These are phyloP conservation scores for Sarcophaga bullata DNA, from an alignment of 1,140 invertebrate genomes.

Conservation along the genomic window DNA sequence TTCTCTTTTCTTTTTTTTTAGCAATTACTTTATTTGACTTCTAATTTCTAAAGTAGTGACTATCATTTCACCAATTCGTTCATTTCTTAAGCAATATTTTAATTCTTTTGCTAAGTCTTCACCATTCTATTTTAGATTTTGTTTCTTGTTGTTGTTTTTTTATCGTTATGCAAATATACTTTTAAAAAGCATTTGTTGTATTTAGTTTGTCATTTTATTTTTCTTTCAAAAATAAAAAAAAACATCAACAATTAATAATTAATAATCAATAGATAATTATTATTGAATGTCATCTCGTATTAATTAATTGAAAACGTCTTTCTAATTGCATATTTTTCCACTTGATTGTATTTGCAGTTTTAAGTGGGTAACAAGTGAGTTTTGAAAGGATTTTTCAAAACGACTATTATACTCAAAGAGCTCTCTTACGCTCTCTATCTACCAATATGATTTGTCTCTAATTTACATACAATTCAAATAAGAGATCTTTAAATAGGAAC, in stretches of 20 bases:
- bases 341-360: constrained; percentile 37
- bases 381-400: constrained; percentile 25
- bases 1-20: no score
- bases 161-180: no score
- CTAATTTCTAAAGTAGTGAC: no score
- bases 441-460: not conserved
- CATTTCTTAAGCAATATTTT: no score
- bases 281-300: not conserved
- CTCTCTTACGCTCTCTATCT: not conserved
- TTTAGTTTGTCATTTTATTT: no score
- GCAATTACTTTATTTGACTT: no score
- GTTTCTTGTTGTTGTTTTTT: no score
- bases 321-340: constrained; percentile 29
- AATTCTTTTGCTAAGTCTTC: no score
- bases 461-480: not conserved
- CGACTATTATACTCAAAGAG: constrained; percentile 17
- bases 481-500: not conserved
- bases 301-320: not conserved
- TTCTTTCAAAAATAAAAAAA: constrained; percentile 1
- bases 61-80: no score
- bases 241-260: not conserved
- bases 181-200: no score
- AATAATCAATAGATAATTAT: not conserved
- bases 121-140: no score
- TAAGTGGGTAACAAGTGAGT: constrained; percentile 4